A percentile compares a stretch with the other conserved stretches of the same genome.
Evolutionary conservation across 37 sponge, comb jelly and placozoan genomes (phyloP).

Genomic region (Mnemiopsis leidyi): DNA sequence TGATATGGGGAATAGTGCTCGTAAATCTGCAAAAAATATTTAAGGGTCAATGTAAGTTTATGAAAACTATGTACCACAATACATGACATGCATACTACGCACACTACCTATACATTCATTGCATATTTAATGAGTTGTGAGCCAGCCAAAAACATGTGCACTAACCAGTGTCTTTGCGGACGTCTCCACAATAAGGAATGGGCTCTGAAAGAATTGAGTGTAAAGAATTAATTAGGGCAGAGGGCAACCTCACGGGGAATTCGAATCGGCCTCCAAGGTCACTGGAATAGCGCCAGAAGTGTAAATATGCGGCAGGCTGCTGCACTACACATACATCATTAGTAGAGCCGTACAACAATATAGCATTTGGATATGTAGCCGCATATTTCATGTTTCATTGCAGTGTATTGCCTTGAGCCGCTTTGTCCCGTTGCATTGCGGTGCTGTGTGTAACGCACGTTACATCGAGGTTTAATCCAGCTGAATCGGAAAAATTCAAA

Average conservation of each 20-base stretch:
- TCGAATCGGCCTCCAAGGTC: not conserved
- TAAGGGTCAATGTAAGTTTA: not conserved
- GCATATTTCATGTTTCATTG: no score
- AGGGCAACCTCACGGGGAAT: not conserved
- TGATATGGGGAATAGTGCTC: conserved; percentile 37
- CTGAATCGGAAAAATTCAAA: conserved; percentile 13
- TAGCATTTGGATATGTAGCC: no score
- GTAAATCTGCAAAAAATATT: not conserved
- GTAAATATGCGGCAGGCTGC: not conserved
- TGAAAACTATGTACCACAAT: not conserved
- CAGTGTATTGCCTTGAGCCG: no score
- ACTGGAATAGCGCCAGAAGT: not conserved
- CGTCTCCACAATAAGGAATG: not conserved
- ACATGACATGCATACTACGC: not conserved
- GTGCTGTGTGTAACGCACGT: no score
- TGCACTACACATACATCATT: no score
- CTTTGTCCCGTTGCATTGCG: not conserved
- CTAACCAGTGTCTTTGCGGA: not conserved
- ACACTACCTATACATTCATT: not conserved
- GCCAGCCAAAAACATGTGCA: not conserved
- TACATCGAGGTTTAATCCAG: not conserved
- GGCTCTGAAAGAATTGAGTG: not conserved
- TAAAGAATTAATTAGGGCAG: not conserved
- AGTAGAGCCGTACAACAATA: no score
- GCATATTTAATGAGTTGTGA: not conserved